phyloP scores from a whole-genome alignment of 1,140 invertebrate genomes.

The Rhizoglyphus robini region DNA sequence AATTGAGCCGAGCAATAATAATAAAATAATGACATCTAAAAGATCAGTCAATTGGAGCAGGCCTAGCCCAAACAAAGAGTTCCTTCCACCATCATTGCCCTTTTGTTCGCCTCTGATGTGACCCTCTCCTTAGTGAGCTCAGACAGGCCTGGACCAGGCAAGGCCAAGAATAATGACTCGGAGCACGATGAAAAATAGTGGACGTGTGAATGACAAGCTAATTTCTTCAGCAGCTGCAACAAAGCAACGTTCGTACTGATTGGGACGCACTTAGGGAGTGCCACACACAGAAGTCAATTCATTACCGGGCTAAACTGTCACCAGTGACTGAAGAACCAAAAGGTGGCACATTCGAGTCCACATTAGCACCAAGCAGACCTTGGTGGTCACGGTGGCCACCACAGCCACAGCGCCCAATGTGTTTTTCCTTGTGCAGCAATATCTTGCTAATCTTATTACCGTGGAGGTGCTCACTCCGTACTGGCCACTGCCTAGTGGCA shows the following conservation, averaged over 20 bases:
- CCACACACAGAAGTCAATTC: constrained; percentile 6
- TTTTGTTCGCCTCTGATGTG: too few relatives aligned
- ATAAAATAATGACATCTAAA: constrained; percentile 14
- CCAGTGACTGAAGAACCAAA: too few relatives aligned
- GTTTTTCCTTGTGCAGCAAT: background rate
- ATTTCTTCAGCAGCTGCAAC: constrained; percentile 9
- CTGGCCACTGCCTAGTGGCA: background rate
- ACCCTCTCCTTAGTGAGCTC: too few relatives aligned
- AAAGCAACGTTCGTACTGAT: background rate
- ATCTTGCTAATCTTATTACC: constrained; percentile 4
- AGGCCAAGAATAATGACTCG: too few relatives aligned
- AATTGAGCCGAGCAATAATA: background rate
- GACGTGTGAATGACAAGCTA: constrained; percentile 15
- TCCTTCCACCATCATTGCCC: background rate
- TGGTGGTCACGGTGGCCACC: too few relatives aligned
- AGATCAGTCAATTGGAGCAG: constrained; percentile 9
- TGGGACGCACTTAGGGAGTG: background rate
- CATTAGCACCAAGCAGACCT: too few relatives aligned
- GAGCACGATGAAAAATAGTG: background rate
- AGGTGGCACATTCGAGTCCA: too few relatives aligned
- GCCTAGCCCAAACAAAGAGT: background rate
- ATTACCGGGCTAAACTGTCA: too few relatives aligned
- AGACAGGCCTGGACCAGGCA: too few relatives aligned
- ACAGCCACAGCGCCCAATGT: background rate
- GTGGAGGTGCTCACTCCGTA: background rate